phyloP scores from a whole-genome alignment of 2,888 invertebrate genomes.

The Nasonovia ribisnigri region DNA sequence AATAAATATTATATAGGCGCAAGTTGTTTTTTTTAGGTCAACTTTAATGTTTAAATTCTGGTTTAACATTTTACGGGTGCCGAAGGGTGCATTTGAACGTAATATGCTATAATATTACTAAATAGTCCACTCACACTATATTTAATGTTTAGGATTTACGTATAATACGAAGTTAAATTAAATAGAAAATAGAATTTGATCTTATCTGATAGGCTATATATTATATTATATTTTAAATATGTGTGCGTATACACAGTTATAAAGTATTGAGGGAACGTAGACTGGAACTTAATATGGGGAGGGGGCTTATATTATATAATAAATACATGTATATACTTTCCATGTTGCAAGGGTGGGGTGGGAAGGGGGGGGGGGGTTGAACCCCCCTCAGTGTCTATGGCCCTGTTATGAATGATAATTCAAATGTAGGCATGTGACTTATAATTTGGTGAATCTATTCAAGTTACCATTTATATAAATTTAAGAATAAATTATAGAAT shows the following conservation, averaged over 20 bases:
- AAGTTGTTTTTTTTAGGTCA: conserved; percentile 34
- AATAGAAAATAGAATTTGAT: not conserved
- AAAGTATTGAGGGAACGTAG: not conserved
- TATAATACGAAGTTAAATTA: not conserved
- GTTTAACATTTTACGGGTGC: not conserved
- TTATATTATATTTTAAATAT: not conserved
- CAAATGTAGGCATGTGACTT: too few relatives aligned
- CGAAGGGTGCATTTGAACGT: not conserved
- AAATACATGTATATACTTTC: too few relatives aligned
- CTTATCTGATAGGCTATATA: not conserved
- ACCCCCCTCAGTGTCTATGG: too few relatives aligned
- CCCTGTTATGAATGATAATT: too few relatives aligned
- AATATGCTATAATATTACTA: not conserved
- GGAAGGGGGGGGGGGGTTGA: too few relatives aligned
- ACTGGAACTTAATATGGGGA: too few relatives aligned
- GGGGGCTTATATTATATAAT: too few relatives aligned
- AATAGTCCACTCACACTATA: not conserved
- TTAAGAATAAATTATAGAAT: not conserved
- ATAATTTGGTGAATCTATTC: not conserved
- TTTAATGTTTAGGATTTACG: not conserved
- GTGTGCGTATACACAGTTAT: not conserved
- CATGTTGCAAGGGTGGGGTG: too few relatives aligned
- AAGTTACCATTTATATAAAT: not conserved
- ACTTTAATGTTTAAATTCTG: not conserved
- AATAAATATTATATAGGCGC: not conserved